Percentiles rank a stretch among this genome's conserved stretches.
phyloP scores from a whole-genome alignment of 30 jellyfish, hydroid and myxozoan species.

The Aurelia sp. region DNA sequence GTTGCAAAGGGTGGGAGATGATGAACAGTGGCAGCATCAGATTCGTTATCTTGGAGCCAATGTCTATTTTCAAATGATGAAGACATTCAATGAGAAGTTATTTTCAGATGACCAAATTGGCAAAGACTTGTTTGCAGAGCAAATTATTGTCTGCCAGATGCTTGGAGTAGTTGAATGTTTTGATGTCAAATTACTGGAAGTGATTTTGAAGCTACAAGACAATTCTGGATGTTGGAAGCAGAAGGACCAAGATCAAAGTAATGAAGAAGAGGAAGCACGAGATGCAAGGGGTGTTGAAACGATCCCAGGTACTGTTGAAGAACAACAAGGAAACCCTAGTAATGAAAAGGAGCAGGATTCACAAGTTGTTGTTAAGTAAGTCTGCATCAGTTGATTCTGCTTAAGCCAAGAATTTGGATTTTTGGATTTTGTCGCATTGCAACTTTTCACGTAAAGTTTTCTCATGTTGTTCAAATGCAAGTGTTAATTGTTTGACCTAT shows the following conservation, averaged over 20 bases:
- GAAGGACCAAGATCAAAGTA: constrained; percentile 10
- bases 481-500: too few relatives aligned
- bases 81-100: constrained; percentile 4
- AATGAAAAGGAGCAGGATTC: not conserved
- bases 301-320: not conserved
- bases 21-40: constrained; percentile 39
- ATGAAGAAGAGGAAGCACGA: constrained; percentile 19
- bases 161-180: constrained; percentile 61
- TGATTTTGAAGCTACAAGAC: constrained; percentile 41
- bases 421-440: too few relatives aligned
- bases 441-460: too few relatives aligned
- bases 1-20: constrained; percentile 42
- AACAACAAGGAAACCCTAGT: not conserved
- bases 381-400: not conserved
- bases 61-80: constrained; percentile 37
- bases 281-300: not conserved
- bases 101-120: constrained; percentile 24
- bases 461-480: too few relatives aligned
- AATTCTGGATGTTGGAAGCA: constrained; percentile 73
- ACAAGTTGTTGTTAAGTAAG: constrained; percentile 10
- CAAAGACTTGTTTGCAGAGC: constrained; percentile 66
- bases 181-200: constrained; percentile 30
- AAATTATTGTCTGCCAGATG: constrained; percentile 68
- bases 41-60: constrained; percentile 48
- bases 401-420: too few relatives aligned